These are phyloP conservation scores for Urosaurus nigricauda DNA, from an alignment of 2,797 vertebrate genomes.

Conservation along the genomic window DNA sequence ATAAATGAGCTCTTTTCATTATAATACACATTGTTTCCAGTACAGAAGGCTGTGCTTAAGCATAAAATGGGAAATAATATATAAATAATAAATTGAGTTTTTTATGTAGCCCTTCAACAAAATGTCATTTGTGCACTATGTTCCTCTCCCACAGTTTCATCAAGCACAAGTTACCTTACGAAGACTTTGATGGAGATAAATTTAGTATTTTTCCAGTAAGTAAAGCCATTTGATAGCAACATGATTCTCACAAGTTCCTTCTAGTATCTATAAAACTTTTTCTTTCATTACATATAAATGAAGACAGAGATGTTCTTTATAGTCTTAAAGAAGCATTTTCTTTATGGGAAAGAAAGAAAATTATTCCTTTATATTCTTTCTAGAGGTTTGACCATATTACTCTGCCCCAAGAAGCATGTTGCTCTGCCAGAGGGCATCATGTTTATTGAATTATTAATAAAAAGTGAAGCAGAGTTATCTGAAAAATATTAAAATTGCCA, in stretches of 20 bases:
- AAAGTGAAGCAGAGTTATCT: constrained; percentile 53
- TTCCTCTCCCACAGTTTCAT: constrained; percentile 70
- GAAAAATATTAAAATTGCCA: constrained; percentile 48
- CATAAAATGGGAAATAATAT: neutral
- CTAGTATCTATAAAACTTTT: constrained; percentile 49
- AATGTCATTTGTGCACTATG: constrained; percentile 6
- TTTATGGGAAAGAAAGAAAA: constrained; percentile 46
- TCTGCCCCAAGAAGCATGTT: constrained; percentile 57
- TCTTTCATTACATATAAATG: constrained; percentile 42
- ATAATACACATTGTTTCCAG: constrained; percentile 27
- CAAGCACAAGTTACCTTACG: constrained; percentile 73
- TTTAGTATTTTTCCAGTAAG: constrained; percentile 82
- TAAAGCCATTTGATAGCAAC: constrained; percentile 53
- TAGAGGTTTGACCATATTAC: constrained; percentile 39
- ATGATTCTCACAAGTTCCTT: constrained; percentile 37
- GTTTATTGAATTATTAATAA: constrained; percentile 64
- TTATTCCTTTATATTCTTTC: constrained; percentile 48
- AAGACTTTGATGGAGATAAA: constrained; percentile 81
- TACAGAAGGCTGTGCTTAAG: neutral
- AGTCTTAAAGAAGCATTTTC: neutral
- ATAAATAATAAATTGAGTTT: constrained; percentile 13
- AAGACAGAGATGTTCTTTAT: constrained; percentile 37
- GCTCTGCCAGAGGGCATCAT: constrained; percentile 56
- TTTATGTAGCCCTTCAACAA: neutral
- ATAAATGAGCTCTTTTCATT: neutral